Percentiles rank a stretch among this genome's conserved stretches.
Evolutionary conservation across 1,140 invertebrate species (phyloP).

Genomic region (Luehdorfia chinensis): DNA sequence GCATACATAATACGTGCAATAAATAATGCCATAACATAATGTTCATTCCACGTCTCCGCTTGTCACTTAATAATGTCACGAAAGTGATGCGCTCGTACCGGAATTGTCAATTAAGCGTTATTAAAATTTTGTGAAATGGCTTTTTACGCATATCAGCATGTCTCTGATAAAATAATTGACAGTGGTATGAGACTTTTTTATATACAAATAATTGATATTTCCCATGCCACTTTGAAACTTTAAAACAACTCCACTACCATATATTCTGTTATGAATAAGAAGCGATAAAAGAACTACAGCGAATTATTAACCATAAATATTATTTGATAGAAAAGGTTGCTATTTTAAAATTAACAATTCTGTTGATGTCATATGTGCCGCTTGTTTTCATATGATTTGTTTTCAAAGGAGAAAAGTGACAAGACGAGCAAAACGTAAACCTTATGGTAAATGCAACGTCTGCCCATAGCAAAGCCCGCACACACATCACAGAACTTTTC

Average conservation of each 20-base stretch:
- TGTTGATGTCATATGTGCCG: too few relatives aligned
- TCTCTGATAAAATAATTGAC: slow-evolving; percentile 18
- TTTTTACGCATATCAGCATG: slow-evolving; percentile 15
- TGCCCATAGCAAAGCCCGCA: too few relatives aligned
- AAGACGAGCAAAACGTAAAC: too few relatives aligned
- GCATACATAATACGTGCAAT: too few relatives aligned
- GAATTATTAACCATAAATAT: background rate
- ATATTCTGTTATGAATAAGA: background rate
- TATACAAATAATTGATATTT: slow-evolving; percentile 5
- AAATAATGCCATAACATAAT: too few relatives aligned
- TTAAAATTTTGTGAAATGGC: slow-evolving; percentile 18
- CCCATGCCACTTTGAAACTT: background rate
- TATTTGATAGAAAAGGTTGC: background rate
- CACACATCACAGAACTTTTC: too few relatives aligned
- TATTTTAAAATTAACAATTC: background rate
- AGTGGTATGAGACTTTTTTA: slow-evolving; percentile 7
- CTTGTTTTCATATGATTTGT: too few relatives aligned
- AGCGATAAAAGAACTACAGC: too few relatives aligned
- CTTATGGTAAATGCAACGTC: too few relatives aligned
- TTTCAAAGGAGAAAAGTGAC: too few relatives aligned
- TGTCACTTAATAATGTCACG: background rate
- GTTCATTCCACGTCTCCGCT: background rate
- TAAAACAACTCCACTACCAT: background rate
- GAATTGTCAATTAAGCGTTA: slow-evolving; percentile 18
- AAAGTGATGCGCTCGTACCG: slow-evolving; percentile 9